Evolutionary conservation across 1,140 invertebrate species (phyloP).

Genomic region (Zeugodacus cucurbitae): DNA sequence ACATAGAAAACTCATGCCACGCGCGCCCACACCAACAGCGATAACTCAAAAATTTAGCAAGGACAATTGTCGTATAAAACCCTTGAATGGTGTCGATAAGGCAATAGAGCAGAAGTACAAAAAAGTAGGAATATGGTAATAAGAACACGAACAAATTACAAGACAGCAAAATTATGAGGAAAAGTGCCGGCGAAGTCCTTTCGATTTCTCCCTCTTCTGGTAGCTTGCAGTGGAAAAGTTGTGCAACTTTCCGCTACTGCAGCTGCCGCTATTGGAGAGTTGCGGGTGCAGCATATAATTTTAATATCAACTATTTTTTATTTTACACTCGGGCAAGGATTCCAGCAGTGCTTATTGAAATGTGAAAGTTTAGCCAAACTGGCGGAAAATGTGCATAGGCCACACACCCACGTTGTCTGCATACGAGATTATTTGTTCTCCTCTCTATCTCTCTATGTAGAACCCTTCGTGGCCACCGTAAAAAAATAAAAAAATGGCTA

Average conservation of each 20-base stretch:
- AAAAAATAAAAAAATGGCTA: no score
- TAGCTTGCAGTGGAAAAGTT: neutral
- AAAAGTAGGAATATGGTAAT: neutral
- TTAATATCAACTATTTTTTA: no score
- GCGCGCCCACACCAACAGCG: neutral
- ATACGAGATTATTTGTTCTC: neutral
- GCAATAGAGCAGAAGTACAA: neutral
- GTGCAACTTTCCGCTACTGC: neutral
- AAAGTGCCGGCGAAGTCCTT: neutral
- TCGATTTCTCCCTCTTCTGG: no score
- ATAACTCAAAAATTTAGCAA: constrained; percentile 36
- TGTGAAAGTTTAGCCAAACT: neutral
- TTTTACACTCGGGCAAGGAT: no score
- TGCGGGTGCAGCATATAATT: no score
- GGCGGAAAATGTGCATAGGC: no score
- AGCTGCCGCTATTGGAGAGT: no score
- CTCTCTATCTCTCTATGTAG: no score
- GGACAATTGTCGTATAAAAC: constrained; percentile 21
- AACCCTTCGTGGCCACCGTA: no score
- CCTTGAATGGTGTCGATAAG: constrained; percentile 5
- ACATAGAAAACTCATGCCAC: neutral
- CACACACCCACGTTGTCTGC: neutral
- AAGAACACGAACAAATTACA: neutral
- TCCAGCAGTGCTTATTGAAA: neutral
- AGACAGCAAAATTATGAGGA: neutral